Conservation (phyloP, 2,113 vertebrate species). For the Psilopogon haemacephalus region DNA sequence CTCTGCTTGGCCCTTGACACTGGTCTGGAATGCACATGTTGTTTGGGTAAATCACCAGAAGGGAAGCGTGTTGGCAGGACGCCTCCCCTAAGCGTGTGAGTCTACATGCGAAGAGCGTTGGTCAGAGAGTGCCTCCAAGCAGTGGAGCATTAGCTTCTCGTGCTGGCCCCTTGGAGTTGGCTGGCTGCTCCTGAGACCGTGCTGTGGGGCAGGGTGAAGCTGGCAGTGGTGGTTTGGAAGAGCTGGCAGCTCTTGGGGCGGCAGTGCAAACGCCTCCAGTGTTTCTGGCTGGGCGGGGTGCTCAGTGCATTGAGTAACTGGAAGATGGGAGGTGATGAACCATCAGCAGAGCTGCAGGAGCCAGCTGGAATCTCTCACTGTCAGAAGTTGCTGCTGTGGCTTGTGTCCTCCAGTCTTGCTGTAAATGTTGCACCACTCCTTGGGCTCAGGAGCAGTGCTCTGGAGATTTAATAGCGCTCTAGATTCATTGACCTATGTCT, state of each 20-base stretch:
- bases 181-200: rapidly evolving
- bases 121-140: rapidly evolving
- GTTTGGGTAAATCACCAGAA: constrained; percentile 5
- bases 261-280: neutral
- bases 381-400: neutral
- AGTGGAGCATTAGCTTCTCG: rapidly evolving
- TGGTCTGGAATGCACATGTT: neutral
- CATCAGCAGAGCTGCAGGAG: neutral
- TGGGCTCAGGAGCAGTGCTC: neutral
- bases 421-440: neutral
- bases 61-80: neutral
- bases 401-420: neutral
- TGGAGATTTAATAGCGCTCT: neutral
- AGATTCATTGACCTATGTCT: neutral
- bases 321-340: neutral
- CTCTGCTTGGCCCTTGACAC: constrained; percentile 36
- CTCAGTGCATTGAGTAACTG: rapidly evolving
- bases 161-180: rapidly evolving
- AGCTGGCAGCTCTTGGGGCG: neutral
- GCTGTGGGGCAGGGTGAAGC: neutral
- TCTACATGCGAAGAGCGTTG: rapidly evolving
- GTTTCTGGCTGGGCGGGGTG: neutral
- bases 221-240: neutral
- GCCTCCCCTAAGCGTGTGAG: neutral
- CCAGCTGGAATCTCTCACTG: neutral